Percentiles rank a stretch among this genome's conserved stretches.
Evolutionary conservation across 1,140 invertebrate species (phyloP).

Genomic region (Drosophila mauritiana): DNA sequence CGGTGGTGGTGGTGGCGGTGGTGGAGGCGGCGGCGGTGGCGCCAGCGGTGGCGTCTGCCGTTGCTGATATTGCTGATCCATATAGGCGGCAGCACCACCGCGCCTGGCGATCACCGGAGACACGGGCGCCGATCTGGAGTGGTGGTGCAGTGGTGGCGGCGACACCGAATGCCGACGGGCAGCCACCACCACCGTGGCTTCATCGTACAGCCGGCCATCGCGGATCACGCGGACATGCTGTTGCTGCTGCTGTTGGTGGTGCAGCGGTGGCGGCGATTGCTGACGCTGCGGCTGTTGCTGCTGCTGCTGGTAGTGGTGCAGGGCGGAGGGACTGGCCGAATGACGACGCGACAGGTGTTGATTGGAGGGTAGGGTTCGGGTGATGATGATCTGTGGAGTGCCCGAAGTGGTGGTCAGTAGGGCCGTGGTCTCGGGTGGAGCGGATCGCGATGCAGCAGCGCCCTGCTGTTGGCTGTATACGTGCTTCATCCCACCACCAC

Average conservation of each 20-base stretch:
- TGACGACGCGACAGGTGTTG: constrained; percentile 74
- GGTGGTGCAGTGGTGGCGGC: constrained; percentile 76
- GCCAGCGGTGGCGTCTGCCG: constrained; percentile 62
- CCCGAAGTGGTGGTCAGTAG: constrained; percentile 40
- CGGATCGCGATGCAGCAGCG: constrained; percentile 4
- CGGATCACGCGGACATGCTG: constrained; percentile 80
- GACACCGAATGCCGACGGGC: constrained; percentile 71
- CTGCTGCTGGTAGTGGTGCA: constrained; percentile 49
- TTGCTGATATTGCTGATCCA: constrained; percentile 63
- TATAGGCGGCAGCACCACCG: constrained; percentile 26
- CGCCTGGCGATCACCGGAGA: constrained; percentile 66
- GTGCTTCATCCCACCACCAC: constrained; percentile 47
- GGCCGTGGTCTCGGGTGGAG: constrained; percentile 18
- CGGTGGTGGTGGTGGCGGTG: constrained; percentile 43
- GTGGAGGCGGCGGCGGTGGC: constrained; percentile 46
- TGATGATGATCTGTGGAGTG: constrained; percentile 73
- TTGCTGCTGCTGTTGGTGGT: constrained; percentile 63
- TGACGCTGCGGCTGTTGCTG: constrained; percentile 41
- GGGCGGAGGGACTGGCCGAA: constrained; percentile 70
- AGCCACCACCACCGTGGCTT: constrained; percentile 47
- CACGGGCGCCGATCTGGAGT: constrained; percentile 73
- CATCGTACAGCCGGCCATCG: constrained; percentile 79
- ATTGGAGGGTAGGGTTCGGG: constrained; percentile 57
- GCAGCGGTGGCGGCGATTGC: constrained; percentile 69
- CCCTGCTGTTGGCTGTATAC: constrained; percentile 54